Percentiles rank a stretch among this genome's conserved stretches.
phyloP scores from a whole-genome alignment of 2,113 vertebrate genomes.

The Hypomesus transpacificus region DNA sequence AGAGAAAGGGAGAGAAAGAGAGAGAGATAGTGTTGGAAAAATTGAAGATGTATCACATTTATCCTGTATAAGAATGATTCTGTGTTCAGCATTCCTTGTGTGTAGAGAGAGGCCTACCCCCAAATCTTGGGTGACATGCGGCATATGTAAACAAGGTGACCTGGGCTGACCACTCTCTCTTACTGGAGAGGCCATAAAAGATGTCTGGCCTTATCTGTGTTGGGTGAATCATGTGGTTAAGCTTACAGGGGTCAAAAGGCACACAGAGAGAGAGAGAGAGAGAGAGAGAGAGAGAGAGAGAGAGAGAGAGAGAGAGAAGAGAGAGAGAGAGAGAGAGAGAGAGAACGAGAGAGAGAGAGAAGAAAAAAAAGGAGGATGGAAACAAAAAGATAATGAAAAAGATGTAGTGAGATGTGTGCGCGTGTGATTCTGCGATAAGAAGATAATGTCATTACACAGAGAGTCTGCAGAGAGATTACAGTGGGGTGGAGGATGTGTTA shows the following conservation, averaged over 20 bases:
- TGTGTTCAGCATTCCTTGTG: too few species aligned
- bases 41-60: too few species aligned
- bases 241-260: too few species aligned
- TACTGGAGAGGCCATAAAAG: too few species aligned
- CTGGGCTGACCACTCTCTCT: too few species aligned
- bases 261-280: neutral
- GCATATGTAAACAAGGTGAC: too few species aligned
- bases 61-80: too few species aligned
- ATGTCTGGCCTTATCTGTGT: too few species aligned
- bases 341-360: neutral
- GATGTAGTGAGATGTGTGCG: constrained; percentile 5
- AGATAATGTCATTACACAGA: neutral
- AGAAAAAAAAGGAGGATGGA: neutral
- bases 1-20: constrained; percentile 8
- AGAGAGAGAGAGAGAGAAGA: neutral
- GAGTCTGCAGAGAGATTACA: neutral
- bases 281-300: constrained; percentile 1
- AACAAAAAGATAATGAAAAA: neutral
- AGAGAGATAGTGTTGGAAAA: too few species aligned
- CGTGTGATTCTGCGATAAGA: neutral
- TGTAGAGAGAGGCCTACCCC: too few species aligned
- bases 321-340: neutral
- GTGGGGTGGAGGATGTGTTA: constrained; percentile 15
- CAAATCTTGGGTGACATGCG: too few species aligned
- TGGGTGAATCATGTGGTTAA: too few species aligned